phyloP scores from a whole-genome alignment of 2,797 vertebrate species.

The Pseudochirops corinnae region DNA sequence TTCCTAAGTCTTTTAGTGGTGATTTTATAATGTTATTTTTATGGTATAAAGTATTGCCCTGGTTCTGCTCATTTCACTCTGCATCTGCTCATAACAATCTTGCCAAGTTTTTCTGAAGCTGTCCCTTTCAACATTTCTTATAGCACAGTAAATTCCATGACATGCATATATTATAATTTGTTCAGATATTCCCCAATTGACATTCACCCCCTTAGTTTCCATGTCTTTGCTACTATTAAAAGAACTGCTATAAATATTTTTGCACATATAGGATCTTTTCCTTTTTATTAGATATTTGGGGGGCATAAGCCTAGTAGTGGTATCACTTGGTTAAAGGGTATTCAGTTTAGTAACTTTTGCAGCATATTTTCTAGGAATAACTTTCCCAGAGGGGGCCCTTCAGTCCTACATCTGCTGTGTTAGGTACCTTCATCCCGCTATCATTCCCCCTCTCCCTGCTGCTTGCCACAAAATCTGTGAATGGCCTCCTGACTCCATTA shows the following conservation, averaged over 20 bases:
- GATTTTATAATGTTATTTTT: not conserved
- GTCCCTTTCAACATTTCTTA: not conserved
- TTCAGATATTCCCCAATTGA: not conserved
- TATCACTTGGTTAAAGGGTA: not conserved
- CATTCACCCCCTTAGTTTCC: not conserved
- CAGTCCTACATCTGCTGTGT: not conserved
- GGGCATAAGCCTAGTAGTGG: not conserved
- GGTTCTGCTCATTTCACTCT: not conserved
- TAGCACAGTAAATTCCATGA: not conserved
- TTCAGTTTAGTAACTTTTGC: not conserved
- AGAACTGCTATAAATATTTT: not conserved
- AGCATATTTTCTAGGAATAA: not conserved
- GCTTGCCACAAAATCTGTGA: accelerated
- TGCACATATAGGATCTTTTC: not conserved
- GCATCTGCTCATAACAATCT: not conserved
- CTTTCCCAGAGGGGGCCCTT: not conserved
- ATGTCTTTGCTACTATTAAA: not conserved
- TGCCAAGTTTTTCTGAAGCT: not conserved
- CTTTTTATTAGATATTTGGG: not conserved
- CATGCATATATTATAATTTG: not conserved
- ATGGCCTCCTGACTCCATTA: not conserved
- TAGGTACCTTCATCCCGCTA: not conserved
- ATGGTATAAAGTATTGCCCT: not conserved
- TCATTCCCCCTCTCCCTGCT: not conserved
- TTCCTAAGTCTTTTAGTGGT: not conserved